Conservation (phyloP, 1,140 invertebrate species). For the Formica selysi region DNA sequence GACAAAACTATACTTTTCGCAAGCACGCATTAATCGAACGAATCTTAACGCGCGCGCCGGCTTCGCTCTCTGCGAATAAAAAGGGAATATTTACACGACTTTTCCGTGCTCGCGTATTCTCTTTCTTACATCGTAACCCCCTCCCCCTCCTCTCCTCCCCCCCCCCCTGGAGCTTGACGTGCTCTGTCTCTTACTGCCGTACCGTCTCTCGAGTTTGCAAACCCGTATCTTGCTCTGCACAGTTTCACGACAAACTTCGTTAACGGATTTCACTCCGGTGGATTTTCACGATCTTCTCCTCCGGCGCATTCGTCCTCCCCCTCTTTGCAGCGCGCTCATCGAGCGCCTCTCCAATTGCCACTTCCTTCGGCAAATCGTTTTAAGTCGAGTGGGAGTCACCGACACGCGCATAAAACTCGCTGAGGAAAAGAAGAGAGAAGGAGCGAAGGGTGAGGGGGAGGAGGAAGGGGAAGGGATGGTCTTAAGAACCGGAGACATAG, state of each 20-base stretch:
- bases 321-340: slow-evolving; percentile 39
- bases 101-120: slow-evolving; percentile 7
- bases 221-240: slow-evolving; percentile 71
- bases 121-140: not conserved
- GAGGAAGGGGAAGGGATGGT: not conserved
- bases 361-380: slow-evolving; percentile 67
- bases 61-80: slow-evolving; percentile 11
- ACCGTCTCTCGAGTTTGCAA: slow-evolving; percentile 66
- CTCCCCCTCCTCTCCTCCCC: no score
- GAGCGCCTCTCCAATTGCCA: slow-evolving; percentile 56
- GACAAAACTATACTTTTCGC: not conserved
- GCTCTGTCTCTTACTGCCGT: not conserved
- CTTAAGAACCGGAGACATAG: slow-evolving; percentile 33
- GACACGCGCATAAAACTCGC: slow-evolving; percentile 63
- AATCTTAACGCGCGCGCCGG: slow-evolving; percentile 54
- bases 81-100: slow-evolving; percentile 69
- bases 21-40: slow-evolving; percentile 62
- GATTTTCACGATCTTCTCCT: slow-evolving; percentile 59
- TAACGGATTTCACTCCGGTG: slow-evolving; percentile 73
- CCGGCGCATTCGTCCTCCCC: not conserved
- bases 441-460: not conserved
- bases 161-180: not conserved
- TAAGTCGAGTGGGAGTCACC: slow-evolving; percentile 54
- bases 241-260: slow-evolving; percentile 76
- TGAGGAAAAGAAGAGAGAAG: slow-evolving; percentile 25